Conservation (phyloP, 30 jellyfish, hydroid and myxozoan genomes). For the Aurelia aurita region DNA sequence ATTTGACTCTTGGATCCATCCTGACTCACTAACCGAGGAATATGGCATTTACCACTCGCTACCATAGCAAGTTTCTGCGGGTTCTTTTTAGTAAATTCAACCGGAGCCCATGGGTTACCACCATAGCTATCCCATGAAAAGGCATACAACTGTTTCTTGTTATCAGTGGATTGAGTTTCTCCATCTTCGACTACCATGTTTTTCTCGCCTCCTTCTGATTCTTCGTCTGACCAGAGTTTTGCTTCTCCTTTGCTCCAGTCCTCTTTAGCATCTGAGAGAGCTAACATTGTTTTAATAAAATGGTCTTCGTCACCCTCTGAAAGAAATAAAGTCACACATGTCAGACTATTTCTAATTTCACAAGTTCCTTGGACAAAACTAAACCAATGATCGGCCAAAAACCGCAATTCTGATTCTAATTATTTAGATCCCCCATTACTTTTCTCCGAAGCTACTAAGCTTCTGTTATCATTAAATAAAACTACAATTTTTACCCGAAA, state of each 20-base stretch:
- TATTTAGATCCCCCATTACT: too few species aligned
- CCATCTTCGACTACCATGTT: conserved; percentile 1
- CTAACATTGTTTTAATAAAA: conserved; percentile 74
- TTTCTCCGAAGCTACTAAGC: too few species aligned
- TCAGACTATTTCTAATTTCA: neutral
- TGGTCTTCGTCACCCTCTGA: conserved; percentile 24
- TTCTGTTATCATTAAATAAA: too few species aligned
- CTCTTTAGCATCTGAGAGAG: conserved; percentile 67
- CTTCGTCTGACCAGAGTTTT: conserved; percentile 48
- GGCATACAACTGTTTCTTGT: conserved; percentile 19
- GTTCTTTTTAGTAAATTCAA: conserved; percentile 20
- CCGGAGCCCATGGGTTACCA: conserved; percentile 67
- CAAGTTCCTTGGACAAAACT: too few species aligned
- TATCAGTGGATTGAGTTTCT: neutral
- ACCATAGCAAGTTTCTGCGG: conserved; percentile 12
- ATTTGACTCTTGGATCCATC: neutral
- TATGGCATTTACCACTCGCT: conserved; percentile 24
- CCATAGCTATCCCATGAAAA: conserved; percentile 62
- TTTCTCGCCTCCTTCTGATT: conserved; percentile 20
- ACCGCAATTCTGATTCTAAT: too few species aligned
- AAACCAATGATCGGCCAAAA: too few species aligned
- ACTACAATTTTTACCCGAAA: too few species aligned
- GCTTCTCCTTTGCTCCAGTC: conserved; percentile 79
- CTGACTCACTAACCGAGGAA: conserved; percentile 7
- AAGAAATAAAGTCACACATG: neutral